Percentiles rank a stretch among this genome's conserved stretches.
phyloP scores from a whole-genome alignment of 2,113 vertebrate genomes.

The Austrofundulus limnaeus region DNA sequence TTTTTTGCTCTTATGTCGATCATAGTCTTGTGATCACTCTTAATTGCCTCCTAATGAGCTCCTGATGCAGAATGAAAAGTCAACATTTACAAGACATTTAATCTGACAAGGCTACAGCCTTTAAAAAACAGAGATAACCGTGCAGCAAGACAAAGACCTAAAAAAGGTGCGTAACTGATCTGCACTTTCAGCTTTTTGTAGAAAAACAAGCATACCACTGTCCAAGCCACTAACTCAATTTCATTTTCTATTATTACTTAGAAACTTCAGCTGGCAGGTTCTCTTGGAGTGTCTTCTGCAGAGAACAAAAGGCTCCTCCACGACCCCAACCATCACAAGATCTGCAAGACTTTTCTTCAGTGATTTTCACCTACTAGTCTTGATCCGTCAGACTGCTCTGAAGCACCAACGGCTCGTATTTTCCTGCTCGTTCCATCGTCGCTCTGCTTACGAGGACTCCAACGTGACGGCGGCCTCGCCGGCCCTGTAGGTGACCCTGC shows the following conservation, averaged over 20 bases:
- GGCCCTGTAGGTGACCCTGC: constrained; percentile 32
- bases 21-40: not conserved
- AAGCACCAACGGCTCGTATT: constrained; percentile 19
- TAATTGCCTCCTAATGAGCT: not conserved
- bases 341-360: constrained; percentile 47
- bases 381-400: constrained; percentile 20
- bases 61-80: not conserved
- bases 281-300: constrained; percentile 1
- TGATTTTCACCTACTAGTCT: constrained; percentile 52
- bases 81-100: not conserved
- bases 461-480: constrained; percentile 64
- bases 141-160: constrained; percentile 7
- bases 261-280: constrained; percentile 15
- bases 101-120: constrained; percentile 8
- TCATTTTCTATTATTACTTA: not conserved
- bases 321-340: constrained; percentile 11
- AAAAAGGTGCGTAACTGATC: constrained; percentile 15
- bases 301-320: constrained; percentile 2
- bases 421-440: not conserved
- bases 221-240: constrained; percentile 8
- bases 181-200: constrained; percentile 22
- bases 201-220: constrained; percentile 5
- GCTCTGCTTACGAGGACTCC: constrained; percentile 65
- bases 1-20: too few relatives aligned
- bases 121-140: not conserved